Conservation (phyloP, 2,113 vertebrate species). For the Neolamprologus tretocephalus region DNA sequence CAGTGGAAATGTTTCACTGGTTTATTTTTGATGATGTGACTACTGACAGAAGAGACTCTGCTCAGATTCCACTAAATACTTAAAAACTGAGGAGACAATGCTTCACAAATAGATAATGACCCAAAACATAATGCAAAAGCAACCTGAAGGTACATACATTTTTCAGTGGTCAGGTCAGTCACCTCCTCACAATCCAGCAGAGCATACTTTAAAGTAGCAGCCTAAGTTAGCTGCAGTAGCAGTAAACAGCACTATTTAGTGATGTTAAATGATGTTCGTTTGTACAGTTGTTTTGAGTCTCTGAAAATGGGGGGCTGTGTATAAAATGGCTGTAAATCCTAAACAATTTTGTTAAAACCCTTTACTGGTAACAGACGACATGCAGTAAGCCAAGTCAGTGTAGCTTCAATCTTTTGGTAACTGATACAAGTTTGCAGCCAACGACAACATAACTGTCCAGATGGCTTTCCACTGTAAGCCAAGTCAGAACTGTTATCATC, state of each 20-base stretch:
- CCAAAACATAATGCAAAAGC: not conserved
- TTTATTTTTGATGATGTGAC: not conserved
- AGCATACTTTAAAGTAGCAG: not conserved
- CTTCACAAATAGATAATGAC: not conserved
- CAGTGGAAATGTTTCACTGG: not conserved
- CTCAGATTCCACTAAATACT: not conserved
- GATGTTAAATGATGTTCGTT: not conserved
- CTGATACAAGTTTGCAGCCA: not conserved
- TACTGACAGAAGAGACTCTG: not conserved
- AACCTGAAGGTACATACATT: not conserved
- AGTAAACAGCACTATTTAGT: not conserved
- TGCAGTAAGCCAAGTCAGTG: not conserved
- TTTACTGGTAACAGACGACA: not conserved
- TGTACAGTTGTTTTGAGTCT: not conserved
- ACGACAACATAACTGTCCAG: not conserved
- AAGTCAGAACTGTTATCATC: slow-evolving; percentile 8
- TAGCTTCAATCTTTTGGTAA: not conserved
- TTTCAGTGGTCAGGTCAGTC: not conserved
- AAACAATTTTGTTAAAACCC: not conserved
- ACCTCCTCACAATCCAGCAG: not conserved
- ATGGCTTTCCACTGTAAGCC: slow-evolving; percentile 1
- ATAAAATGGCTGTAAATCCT: not conserved
- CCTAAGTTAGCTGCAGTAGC: not conserved
- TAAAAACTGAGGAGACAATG: not conserved
- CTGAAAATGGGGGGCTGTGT: not conserved